These are phyloP conservation scores for Zapornia atra DNA, from an alignment of 2,113 vertebrate species.

Conservation along the genomic window DNA sequence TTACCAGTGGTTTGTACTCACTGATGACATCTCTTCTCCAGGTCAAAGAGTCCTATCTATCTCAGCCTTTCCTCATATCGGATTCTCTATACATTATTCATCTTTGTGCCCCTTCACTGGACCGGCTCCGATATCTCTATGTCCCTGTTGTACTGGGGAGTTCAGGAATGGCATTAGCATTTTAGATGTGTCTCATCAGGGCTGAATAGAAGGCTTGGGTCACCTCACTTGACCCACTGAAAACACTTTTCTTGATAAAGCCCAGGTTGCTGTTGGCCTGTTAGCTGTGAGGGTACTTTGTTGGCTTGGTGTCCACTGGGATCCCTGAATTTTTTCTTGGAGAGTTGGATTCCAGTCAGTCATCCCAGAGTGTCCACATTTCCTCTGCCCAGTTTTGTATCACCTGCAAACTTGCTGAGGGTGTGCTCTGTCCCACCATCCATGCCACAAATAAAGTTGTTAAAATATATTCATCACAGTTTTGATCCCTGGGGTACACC, in stretches of 20 bases:
- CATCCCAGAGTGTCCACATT: accelerated
- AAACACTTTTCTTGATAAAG: neutral
- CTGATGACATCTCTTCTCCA: neutral
- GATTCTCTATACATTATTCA: neutral
- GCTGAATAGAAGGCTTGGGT: neutral
- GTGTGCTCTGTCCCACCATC: neutral
- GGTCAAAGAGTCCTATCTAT: neutral
- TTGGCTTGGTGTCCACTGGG: neutral
- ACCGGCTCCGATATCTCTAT: neutral
- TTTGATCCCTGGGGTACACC: neutral
- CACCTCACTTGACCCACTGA: neutral
- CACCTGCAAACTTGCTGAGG: neutral
- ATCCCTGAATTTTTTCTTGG: neutral
- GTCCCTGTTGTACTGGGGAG: neutral
- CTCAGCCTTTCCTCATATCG: neutral
- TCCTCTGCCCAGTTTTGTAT: neutral
- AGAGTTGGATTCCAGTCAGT: neutral
- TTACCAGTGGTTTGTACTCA: neutral
- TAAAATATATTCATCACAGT: neutral
- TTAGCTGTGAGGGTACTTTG: neutral
- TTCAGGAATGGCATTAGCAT: neutral
- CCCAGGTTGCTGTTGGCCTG: accelerated
- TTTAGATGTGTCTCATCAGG: neutral
- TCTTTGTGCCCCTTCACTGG: neutral
- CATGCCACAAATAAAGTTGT: neutral